phyloP scores from a whole-genome alignment of 2,113 vertebrate genomes.

The Coryphaenoides rupestris region DNA sequence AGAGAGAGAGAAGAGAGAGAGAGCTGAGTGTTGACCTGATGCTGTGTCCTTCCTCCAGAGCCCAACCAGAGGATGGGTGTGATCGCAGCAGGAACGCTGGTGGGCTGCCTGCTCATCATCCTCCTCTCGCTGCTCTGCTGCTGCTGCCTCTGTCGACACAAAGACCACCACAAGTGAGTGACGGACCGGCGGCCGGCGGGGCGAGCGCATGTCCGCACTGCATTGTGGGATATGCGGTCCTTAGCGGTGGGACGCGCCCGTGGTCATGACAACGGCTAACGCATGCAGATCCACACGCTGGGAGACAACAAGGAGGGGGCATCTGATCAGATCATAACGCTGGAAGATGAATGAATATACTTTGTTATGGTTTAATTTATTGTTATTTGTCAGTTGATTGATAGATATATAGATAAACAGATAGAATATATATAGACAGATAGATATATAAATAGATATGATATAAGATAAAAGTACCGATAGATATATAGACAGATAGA shows the following conservation, averaged over 20 bases:
- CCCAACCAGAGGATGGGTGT: slow-evolving; percentile 96
- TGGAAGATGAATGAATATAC: no score
- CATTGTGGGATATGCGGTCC: neutral
- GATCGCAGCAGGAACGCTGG: slow-evolving; percentile 88
- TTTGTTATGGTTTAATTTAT: no score
- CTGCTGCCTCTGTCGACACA: slow-evolving; percentile 90
- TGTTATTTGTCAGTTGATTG: neutral
- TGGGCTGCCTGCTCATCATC: slow-evolving; percentile 84
- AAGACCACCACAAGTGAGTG: slow-evolving; percentile 84
- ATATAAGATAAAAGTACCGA: neutral
- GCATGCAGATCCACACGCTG: neutral
- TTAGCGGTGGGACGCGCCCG: neutral
- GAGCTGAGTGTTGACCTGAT: no score
- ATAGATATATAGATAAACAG: neutral
- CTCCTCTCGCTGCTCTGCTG: slow-evolving; percentile 90
- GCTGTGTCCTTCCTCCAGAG: slow-evolving; percentile 71
- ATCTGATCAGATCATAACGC: no score
- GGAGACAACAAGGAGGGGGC: slow-evolving; percentile 9
- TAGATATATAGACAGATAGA: neutral
- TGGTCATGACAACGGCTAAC: slow-evolving; percentile 8
- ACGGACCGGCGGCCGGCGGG: slow-evolving; percentile 14
- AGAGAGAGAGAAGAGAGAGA: no score
- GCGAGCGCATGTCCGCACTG: neutral
- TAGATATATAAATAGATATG: neutral
- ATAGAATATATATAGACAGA: neutral